phyloP scores from a whole-genome alignment of 2,113 vertebrate species.

The Coracopsis vasa region DNA sequence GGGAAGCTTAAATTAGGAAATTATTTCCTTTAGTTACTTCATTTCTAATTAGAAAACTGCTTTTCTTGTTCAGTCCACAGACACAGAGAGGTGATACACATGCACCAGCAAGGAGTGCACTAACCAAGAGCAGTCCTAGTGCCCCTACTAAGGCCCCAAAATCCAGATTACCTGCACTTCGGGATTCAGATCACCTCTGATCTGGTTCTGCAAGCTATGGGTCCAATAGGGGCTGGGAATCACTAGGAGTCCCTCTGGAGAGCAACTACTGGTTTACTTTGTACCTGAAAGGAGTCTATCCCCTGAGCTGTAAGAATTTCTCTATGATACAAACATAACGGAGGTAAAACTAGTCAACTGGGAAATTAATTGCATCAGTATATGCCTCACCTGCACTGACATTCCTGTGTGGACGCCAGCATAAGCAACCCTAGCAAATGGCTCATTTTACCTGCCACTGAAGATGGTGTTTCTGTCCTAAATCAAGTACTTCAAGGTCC shows the following conservation, averaged over 20 bases:
- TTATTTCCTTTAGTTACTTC: background rate
- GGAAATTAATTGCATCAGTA: background rate
- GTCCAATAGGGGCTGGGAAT: background rate
- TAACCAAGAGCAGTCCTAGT: background rate
- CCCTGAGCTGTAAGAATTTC: background rate
- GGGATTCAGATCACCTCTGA: background rate
- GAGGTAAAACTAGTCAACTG: background rate
- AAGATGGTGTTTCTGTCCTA: background rate
- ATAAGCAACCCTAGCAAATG: background rate
- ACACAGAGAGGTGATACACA: accelerated
- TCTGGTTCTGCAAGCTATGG: background rate
- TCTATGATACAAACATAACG: background rate
- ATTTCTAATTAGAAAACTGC: background rate
- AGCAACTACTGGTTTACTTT: background rate
- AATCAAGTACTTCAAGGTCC: background rate
- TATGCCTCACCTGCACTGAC: background rate
- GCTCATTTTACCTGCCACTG: background rate
- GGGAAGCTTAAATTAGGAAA: background rate
- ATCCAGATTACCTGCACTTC: background rate
- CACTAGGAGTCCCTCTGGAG: background rate
- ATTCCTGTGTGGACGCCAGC: background rate
- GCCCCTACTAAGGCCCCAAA: background rate
- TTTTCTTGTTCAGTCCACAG: background rate
- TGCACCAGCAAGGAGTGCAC: background rate
- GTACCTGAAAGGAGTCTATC: background rate